Base-by-base conservation (phyloP, 2,797 vertebrate genomes). In the Siniperca undulata region DNA sequence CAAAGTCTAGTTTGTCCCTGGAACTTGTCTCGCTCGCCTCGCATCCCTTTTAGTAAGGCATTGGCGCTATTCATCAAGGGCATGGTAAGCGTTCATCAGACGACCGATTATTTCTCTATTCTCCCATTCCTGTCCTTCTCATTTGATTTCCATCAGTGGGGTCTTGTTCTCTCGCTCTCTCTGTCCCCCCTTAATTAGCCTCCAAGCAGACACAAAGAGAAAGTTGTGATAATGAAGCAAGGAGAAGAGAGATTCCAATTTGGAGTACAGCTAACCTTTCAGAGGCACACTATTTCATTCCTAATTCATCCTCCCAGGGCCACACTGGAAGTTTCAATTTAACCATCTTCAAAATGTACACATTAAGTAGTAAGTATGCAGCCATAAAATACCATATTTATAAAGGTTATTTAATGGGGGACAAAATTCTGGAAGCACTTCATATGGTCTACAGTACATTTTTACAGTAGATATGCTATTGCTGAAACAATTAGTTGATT, bases 111-210 rank as follows among this genome's bases (percentile, higher is more conserved):
- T 92, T 94, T 81, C 84, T 78, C 81, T 70, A 70, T 90, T 93
- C 85, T 89, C 82, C 78, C 78, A 55, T 84, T 88, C 82, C 86
- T 88, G 83, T 90, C 89, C 86, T 83, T 88, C 92, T 91, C 90
- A 84, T 93, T 93, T 91, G 92, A 93, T 94, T 91, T 92, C 89
- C 89, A 93, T 93, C 93, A 90, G 88, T 77, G 73, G 84, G 87
- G 91, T 94, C 90, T 92, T 91, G 86, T 92, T 91, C 90, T 80
- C 86, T 70, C 56, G 9, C 77, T 91, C 84, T 89, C 86, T 76
- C 75, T 78, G 76, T 62, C 83, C 78, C 89, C 73, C 78, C 80
- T 92, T 94, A 94, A 95, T 94, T 94, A 94, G 93, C 90, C 87
- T 92, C 78, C 53, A 20, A 83, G 89, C 87, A 86, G 85, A 86